Evolutionary conservation across 1,140 invertebrate species (phyloP).

Genomic region (Brachionus calyciflorus): DNA sequence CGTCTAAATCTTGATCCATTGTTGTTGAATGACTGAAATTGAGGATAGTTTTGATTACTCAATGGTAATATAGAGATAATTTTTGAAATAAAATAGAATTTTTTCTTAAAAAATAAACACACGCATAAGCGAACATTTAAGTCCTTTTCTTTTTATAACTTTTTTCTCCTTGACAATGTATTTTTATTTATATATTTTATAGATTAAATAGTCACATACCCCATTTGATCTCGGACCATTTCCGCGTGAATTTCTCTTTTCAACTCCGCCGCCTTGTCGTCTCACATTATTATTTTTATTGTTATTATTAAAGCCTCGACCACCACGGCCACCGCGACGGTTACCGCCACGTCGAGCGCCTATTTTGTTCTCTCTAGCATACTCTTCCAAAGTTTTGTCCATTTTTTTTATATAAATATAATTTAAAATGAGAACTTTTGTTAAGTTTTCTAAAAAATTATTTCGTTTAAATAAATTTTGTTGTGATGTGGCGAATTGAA

Average conservation of each 20-base stretch:
- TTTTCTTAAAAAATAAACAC: too few relatives aligned
- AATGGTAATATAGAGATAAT: too few relatives aligned
- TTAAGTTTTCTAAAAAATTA: too few relatives aligned
- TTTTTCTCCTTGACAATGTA: too few relatives aligned
- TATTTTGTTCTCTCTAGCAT: constrained; percentile 27
- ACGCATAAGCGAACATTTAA: too few relatives aligned
- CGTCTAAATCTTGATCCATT: background rate
- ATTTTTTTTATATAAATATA: background rate
- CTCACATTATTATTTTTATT: background rate
- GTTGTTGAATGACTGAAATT: background rate
- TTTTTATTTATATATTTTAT: too few relatives aligned
- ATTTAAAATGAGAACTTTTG: too few relatives aligned
- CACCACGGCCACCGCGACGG: background rate
- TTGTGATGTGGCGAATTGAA: too few relatives aligned
- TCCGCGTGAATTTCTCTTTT: constrained; percentile 5
- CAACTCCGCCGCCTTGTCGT: background rate
- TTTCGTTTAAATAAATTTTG: too few relatives aligned
- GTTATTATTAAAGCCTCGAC: background rate
- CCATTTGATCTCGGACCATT: background rate
- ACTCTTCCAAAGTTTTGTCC: constrained; percentile 32
- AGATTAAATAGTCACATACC: constrained; percentile 26
- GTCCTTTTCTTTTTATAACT: too few relatives aligned
- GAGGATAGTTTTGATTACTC: too few relatives aligned
- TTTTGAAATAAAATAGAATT: too few relatives aligned
- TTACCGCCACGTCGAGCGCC: background rate